Conservation (phyloP, 2,113 vertebrate genomes). For the Salvelinus namaycush region DNA sequence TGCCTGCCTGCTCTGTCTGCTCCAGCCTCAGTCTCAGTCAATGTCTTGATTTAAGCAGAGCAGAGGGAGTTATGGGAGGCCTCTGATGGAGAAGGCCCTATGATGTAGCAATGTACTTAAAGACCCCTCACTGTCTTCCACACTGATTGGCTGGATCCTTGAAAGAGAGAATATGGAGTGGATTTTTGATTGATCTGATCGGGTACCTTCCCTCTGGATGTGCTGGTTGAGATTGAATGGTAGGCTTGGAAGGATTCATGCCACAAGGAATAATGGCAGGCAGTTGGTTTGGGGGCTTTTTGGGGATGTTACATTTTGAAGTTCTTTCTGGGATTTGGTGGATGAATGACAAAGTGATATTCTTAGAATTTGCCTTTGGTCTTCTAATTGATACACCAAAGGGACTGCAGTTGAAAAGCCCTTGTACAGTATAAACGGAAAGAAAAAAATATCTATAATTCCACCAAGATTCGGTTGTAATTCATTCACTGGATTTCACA, state of each 20-base stretch:
- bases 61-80: not conserved
- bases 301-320: not conserved
- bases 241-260: not conserved
- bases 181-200: constrained; percentile 31
- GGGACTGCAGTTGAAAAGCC: constrained; percentile 19
- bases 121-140: not conserved
- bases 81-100: not conserved
- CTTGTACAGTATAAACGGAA: constrained; percentile 33
- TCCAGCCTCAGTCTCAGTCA: not conserved
- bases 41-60: constrained; percentile 32
- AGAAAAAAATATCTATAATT: constrained; percentile 34
- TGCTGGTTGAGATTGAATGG: not conserved
- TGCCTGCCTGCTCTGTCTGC: not conserved
- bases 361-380: constrained; percentile 51
- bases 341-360: constrained; percentile 24
- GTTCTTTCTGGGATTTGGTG: not conserved
- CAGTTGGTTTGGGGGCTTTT: not conserved
- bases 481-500: constrained; percentile 46
- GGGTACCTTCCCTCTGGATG: not conserved
- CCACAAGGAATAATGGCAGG: not conserved
- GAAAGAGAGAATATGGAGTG: not conserved
- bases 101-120: not conserved
- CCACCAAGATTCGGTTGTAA: constrained; percentile 54
- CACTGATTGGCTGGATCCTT: constrained; percentile 23
- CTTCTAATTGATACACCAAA: constrained; percentile 45